These are phyloP conservation scores for Bembecia ichneumoniformis DNA, from an alignment of 2,888 invertebrate genomes.

Conservation along the genomic window DNA sequence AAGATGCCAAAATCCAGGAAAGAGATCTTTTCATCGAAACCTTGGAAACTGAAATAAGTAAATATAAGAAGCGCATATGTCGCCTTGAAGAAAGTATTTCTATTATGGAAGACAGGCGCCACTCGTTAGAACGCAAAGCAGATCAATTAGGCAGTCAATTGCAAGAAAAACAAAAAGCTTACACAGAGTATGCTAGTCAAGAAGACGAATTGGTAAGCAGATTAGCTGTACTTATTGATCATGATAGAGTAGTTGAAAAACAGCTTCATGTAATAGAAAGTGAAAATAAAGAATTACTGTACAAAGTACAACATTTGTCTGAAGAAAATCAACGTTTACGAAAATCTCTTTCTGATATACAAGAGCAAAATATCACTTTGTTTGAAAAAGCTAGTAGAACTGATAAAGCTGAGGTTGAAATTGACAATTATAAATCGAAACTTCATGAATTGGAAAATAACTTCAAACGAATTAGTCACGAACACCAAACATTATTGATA, in stretches of 20 bases:
- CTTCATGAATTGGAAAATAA: conserved; percentile 56
- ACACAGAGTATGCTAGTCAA: conserved; percentile 72
- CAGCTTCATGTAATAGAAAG: conserved; percentile 73
- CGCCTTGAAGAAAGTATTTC: conserved; percentile 78
- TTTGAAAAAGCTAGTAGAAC: conserved; percentile 44
- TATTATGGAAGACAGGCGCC: conserved; percentile 73
- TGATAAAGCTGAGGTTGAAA: conserved; percentile 38
- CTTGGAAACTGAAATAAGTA: conserved; percentile 76
- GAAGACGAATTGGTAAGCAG: conserved; percentile 76
- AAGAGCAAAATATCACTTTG: conserved; percentile 45
- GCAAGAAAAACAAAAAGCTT: conserved; percentile 71
- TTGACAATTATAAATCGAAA: conserved; percentile 42
- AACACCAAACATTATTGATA: conserved; percentile 46
- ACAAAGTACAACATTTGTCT: conserved; percentile 64
- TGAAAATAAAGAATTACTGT: conserved; percentile 69
- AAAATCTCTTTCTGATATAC: conserved; percentile 49
- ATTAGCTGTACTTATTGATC: conserved; percentile 73
- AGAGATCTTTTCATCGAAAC: conserved; percentile 81
- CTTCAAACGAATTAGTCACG: conserved; percentile 39
- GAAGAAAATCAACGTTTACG: conserved; percentile 67
- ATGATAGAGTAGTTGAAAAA: conserved; percentile 75
- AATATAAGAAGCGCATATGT: conserved; percentile 75
- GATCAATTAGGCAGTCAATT: conserved; percentile 75
- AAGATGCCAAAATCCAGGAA: conserved; percentile 81
- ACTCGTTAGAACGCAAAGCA: conserved; percentile 73